A percentile compares a stretch with the other conserved stretches of the same genome.
Conservation (phyloP, 1,140 invertebrate genomes). For the Wiebesia pumilae region DNA sequence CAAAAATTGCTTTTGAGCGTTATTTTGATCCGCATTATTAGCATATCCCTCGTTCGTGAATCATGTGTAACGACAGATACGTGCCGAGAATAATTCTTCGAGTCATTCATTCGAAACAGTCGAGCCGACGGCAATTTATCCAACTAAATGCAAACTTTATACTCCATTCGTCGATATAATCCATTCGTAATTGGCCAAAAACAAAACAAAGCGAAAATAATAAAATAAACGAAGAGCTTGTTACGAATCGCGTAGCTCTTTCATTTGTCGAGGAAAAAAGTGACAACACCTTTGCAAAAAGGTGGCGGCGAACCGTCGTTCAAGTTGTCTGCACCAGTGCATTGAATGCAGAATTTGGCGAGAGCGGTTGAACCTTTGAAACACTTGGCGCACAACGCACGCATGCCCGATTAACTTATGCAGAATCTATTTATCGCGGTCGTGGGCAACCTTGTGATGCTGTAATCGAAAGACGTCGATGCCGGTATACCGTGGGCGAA, state of each 20-base stretch:
- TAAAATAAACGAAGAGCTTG: neutral
- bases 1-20: constrained; percentile 16
- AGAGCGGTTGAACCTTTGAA: constrained; percentile 46
- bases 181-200: constrained; percentile 32
- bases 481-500: constrained; percentile 39
- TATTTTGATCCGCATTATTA: neutral
- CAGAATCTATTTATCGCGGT: constrained; percentile 34
- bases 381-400: constrained; percentile 23
- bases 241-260: constrained; percentile 22
- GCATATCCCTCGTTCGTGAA: neutral
- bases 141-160: constrained; percentile 34
- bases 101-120: constrained; percentile 15
- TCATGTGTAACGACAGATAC: neutral
- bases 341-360: constrained; percentile 47
- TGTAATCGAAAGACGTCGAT: constrained; percentile 26
- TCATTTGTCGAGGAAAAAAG: neutral
- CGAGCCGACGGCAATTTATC: constrained; percentile 21
- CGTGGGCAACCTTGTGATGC: constrained; percentile 54
- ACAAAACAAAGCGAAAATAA: neutral
- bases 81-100: constrained; percentile 32
- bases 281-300: constrained; percentile 35
- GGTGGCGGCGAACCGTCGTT: constrained; percentile 41
- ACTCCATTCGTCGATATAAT: constrained; percentile 34
- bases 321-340: constrained; percentile 11
- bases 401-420: constrained; percentile 55